Base-by-base conservation (phyloP, 1,140 invertebrate species). In the Micrasema longulum region DNA sequence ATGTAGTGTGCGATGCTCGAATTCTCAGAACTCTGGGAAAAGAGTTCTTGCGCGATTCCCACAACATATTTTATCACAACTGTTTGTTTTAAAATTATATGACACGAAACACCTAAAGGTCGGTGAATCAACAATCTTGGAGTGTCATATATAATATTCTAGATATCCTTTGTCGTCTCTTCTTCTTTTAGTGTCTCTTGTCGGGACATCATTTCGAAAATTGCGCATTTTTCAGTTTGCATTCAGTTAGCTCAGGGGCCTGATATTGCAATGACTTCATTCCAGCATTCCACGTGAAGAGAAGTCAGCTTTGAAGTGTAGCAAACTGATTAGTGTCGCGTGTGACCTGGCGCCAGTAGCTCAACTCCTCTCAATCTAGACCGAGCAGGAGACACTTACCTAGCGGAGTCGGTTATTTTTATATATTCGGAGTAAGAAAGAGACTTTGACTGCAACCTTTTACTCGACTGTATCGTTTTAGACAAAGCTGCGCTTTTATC, bases 271-370 rank as follows among this genome's bases (percentile, higher is more conserved):
- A 60, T 41, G 55, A 35, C 55, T 60, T 60, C 55, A 60, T 38
- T 55, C 35, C 55, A 41, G 26, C 55, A 60, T 38, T 55, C 35
- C 55, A 41, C 55, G 52, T 55, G 52, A 60, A 41, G 35, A 38
- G 36, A 18, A 43, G 16, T 41, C 55, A 16, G 55, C 55, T 60
- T 22, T 41, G 55, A 60, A 60, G 55, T 60, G 36, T 60, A 41
- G 55, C 55, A 38, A 41, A 60, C 35, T 60, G 36, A 60, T 60
- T 60, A 60, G 55, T 60, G 55, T 60, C 55, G 55, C 55, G 55
- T 60, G 55, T 60, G 55, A 60, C 35, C 55, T 60, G 55, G 55
- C 55, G 55, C 55, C 55, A 60, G 2, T 12, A n/a, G 55, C 36
- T 41, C 20, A 16, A 9, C 36, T 41, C 35, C 16, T 22, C 36